Percentiles rank a stretch among this genome's conserved stretches.
Evolutionary conservation across 2,888 invertebrate genomes (phyloP).

Genomic region (Cantharis nigra): DNA sequence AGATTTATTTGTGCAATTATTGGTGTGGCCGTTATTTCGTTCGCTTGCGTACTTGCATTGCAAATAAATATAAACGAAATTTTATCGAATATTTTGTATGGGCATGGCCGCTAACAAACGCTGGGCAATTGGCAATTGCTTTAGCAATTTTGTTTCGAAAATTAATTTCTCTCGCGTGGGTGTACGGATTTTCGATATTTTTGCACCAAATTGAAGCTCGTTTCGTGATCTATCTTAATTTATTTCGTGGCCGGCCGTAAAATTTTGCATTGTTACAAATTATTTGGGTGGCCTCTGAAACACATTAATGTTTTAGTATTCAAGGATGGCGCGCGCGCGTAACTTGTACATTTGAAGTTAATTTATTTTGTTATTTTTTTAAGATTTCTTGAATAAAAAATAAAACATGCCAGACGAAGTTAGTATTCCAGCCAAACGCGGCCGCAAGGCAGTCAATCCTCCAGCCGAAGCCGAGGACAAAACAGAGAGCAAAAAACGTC

Average conservation of each 20-base stretch:
- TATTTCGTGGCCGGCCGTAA: background rate
- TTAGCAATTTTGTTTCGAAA: background rate
- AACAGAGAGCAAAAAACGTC: background rate
- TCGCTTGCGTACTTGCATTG: background rate
- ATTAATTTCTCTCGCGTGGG: background rate
- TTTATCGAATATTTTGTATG: background rate
- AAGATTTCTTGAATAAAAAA: background rate
- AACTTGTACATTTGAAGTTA: background rate
- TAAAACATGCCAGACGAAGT: background rate
- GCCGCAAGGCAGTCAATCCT: background rate
- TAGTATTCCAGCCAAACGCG: background rate
- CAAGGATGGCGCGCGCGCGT: constrained; percentile 1
- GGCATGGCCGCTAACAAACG: constrained; percentile 1
- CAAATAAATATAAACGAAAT: constrained; percentile 1
- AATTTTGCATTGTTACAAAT: background rate
- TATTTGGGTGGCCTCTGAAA: background rate
- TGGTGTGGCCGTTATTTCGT: background rate
- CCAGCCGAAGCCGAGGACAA: background rate
- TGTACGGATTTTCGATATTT: background rate
- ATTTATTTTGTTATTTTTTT: background rate
- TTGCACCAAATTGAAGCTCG: background rate
- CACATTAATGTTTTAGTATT: background rate
- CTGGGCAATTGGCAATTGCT: background rate
- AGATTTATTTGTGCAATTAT: background rate
- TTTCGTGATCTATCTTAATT: background rate